A percentile compares a stretch with the other conserved stretches of the same genome.
Conservation (phyloP, 64 coral and sea anemone species). For the Porites australiensis region DNA sequence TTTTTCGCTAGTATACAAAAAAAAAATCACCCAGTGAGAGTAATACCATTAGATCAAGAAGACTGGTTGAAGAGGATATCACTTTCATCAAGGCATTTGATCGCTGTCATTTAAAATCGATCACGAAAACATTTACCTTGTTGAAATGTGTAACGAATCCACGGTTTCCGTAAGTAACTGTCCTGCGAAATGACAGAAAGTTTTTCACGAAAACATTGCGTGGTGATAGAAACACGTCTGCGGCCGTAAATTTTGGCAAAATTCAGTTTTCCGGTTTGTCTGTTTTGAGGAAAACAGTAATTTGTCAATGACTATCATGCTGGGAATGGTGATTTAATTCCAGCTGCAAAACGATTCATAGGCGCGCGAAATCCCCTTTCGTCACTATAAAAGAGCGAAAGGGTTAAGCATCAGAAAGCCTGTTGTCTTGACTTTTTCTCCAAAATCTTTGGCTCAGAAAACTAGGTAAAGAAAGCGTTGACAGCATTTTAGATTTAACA, state of each 20-base stretch:
- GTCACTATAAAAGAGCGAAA: background rate
- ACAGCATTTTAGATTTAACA: no score
- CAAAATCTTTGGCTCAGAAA: no score
- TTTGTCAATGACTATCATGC: conserved; percentile 9
- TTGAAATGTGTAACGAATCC: background rate
- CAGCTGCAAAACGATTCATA: conserved; percentile 23
- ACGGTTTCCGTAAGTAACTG: background rate
- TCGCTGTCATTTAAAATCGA: conserved; percentile 41
- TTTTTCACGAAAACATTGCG: background rate
- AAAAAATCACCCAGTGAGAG: no score
- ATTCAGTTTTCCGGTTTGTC: conserved; percentile 6
- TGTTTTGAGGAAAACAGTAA: background rate
- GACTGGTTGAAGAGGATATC: background rate
- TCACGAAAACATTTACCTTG: conserved; percentile 7
- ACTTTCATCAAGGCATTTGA: conserved; percentile 32
- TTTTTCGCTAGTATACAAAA: no score
- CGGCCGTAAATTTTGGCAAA: background rate
- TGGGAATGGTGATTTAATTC: background rate
- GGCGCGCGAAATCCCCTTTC: background rate
- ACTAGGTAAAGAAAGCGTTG: no score
- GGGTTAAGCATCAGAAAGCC: no score
- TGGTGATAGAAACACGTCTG: background rate
- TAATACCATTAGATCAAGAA: background rate
- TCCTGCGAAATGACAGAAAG: background rate
- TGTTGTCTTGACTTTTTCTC: no score